Percentiles rank a stretch among this genome's conserved stretches.
phyloP scores from a whole-genome alignment of 2,888 invertebrate genomes.

The Mellilla xanthometata region DNA sequence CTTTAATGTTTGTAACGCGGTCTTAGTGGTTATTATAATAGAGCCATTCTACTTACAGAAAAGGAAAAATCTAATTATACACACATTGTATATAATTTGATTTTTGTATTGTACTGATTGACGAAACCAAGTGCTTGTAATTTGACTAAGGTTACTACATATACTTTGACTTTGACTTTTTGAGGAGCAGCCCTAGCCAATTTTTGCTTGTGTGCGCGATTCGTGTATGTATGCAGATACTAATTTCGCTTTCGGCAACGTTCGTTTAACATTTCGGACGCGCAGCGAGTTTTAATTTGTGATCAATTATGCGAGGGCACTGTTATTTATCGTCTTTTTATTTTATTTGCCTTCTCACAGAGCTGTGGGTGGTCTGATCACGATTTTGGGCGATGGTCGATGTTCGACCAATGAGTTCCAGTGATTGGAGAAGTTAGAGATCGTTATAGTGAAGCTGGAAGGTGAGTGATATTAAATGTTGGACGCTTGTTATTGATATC shows the following conservation, averaged over 20 bases:
- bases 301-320: slow-evolving; percentile 81
- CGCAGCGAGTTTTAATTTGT: slow-evolving; percentile 81
- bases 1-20: too few relatives aligned
- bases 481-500: slow-evolving; percentile 15
- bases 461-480: slow-evolving; percentile 28
- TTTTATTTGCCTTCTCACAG: slow-evolving; percentile 79
- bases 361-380: slow-evolving; percentile 79
- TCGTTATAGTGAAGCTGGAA: slow-evolving; percentile 30
- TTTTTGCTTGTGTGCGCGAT: slow-evolving; percentile 39
- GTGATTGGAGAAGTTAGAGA: slow-evolving; percentile 63
- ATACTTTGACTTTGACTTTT: too few relatives aligned
- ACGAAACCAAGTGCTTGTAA: too few relatives aligned
- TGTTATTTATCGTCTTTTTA: slow-evolving; percentile 81
- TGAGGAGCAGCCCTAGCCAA: slow-evolving; percentile 12
- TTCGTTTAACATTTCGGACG: slow-evolving; percentile 76
- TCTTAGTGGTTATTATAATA: too few relatives aligned
- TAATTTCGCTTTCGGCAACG: slow-evolving; percentile 76
- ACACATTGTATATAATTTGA: too few relatives aligned
- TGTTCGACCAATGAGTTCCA: slow-evolving; percentile 72
- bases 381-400: slow-evolving; percentile 63
- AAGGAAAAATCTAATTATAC: too few relatives aligned
- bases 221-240: slow-evolving; percentile 51
- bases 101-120: too few relatives aligned
- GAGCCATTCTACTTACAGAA: too few relatives aligned
- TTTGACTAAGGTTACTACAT: too few relatives aligned